Conservation (phyloP, 1,140 invertebrate species). For the Parapsyche elsis region DNA sequence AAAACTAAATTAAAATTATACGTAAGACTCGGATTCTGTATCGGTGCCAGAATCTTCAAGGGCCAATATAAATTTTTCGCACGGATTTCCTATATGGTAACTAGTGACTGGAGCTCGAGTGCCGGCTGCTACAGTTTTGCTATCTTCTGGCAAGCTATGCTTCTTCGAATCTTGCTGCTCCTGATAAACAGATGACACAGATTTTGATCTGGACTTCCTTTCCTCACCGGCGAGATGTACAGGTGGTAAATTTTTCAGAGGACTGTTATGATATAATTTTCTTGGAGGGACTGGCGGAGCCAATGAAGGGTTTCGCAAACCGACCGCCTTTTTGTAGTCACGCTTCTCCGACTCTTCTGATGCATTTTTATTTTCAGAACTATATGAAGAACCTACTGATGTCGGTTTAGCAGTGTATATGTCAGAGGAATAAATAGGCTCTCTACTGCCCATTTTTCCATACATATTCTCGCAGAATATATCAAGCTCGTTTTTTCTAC, state of each 20-base stretch:
- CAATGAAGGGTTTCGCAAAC: slow-evolving; percentile 55
- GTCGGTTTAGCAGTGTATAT: slow-evolving; percentile 67
- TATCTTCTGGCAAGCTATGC: slow-evolving; percentile 31
- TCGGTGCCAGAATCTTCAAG: slow-evolving; percentile 65
- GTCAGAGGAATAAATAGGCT: slow-evolving; percentile 61
- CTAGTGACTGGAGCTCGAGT: slow-evolving; percentile 41
- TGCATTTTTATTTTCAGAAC: slow-evolving; percentile 1
- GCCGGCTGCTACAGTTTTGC: neutral
- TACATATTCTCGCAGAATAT: slow-evolving; percentile 64
- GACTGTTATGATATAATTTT: slow-evolving; percentile 65
- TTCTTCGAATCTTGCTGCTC: slow-evolving; percentile 53
- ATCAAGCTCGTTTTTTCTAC: slow-evolving; percentile 61
- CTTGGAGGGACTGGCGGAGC: slow-evolving; percentile 65
- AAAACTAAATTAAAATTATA: slow-evolving; percentile 51
- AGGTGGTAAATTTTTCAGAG: slow-evolving; percentile 66
- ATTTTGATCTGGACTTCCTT: slow-evolving; percentile 62
- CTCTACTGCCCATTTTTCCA: slow-evolving; percentile 53
- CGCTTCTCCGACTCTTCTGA: neutral
- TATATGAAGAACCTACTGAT: slow-evolving; percentile 59
- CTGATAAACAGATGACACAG: slow-evolving; percentile 62
- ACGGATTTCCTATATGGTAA: slow-evolving; percentile 45
- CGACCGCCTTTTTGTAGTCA: neutral
- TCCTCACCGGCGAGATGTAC: slow-evolving; percentile 65
- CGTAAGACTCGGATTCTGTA: slow-evolving; percentile 67
- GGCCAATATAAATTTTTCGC: slow-evolving; percentile 59